Base-by-base conservation (phyloP, 2,888 invertebrate genomes). In the Dorcus hopei region DNA sequence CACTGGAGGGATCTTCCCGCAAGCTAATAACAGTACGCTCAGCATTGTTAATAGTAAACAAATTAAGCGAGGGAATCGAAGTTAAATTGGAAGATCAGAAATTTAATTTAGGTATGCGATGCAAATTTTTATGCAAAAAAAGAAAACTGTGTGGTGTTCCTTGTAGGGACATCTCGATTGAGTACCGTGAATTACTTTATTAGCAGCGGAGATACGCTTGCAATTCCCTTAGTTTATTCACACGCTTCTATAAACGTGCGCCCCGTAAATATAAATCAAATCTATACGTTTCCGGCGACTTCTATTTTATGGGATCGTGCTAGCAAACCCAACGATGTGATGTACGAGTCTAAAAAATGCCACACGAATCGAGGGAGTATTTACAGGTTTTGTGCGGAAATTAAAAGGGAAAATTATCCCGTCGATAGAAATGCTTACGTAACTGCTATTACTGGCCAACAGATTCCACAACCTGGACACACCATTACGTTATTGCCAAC, bases 11-110 rank as follows among this genome's bases (percentile, higher is more conserved):
- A 0, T 94, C 95, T 2, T 97, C 97, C 0, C 88, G 93, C 69
- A 98, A 98, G 79, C 80, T 97, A 67, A 90, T 97, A 53, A 92
- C 93, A 7, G 90, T 98, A 11, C 86, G 97, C 61, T 97, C 97
- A 7, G 94, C 96, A 33, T 81, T 98, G 62, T 86, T 88, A 67
- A 80, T 97, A 2, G 79, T 85, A 54, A 97, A 97, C 79, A 82
- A 83, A 67, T 79, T 95, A 68, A 85, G 87, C 52, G 87, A 90
- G 67, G 76, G 85, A 0, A 83, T 95, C 9, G 87, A 90, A 65
- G 75, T 93, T 0, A 88, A 87, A 71, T 80, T 93, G 72, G 88
- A 89, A 61, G 86, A 84, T 71, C 76, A 80, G 6, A 33, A 33
- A 33, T 33, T 33, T 7, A 33, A 33, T 33, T 6, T 7, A 33